These are phyloP conservation scores for Stegostoma tigrinum DNA, from an alignment of 2,113 vertebrate species.

Conservation along the genomic window DNA sequence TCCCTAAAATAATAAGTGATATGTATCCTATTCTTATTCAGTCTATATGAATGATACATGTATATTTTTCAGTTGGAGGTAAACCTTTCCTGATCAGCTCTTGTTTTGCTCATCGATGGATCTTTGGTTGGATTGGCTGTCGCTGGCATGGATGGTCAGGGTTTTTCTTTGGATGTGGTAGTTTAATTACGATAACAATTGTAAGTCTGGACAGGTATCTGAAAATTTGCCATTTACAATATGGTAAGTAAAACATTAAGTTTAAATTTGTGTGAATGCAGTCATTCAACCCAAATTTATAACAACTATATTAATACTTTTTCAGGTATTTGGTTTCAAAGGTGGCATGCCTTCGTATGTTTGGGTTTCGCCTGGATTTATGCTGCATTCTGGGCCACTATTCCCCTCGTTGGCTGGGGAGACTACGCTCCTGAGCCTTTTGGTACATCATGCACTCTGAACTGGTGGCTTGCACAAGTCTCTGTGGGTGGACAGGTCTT, in stretches of 20 bases:
- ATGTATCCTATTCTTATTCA: background rate
- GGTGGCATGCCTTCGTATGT: constrained; percentile 74
- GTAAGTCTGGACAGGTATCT: constrained; percentile 89
- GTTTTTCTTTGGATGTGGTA: constrained; percentile 91
- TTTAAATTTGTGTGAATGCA: constrained; percentile 25
- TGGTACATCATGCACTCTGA: constrained; percentile 88
- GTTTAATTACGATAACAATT: constrained; percentile 86
- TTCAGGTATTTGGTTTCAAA: constrained; percentile 85
- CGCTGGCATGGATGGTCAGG: constrained; percentile 86
- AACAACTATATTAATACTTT: constrained; percentile 14
- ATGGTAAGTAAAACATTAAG: constrained; percentile 60
- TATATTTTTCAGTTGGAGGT: constrained; percentile 65
- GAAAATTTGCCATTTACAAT: constrained; percentile 86
- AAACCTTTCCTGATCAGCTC: constrained; percentile 88
- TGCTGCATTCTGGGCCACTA: constrained; percentile 82
- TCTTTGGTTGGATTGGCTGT: constrained; percentile 86
- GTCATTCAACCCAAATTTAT: background rate
- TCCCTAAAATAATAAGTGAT: background rate
- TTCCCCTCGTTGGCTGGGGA: constrained; percentile 84
- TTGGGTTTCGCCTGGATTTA: constrained; percentile 76
- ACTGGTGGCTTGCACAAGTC: constrained; percentile 89
- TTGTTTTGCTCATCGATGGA: constrained; percentile 84
- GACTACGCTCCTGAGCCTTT: constrained; percentile 86
- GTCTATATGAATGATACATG: background rate
- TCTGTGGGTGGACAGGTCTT: constrained; percentile 78